Base-by-base conservation (phyloP, 2,888 invertebrate species). In the Caenorhabditis sp. region DNA sequence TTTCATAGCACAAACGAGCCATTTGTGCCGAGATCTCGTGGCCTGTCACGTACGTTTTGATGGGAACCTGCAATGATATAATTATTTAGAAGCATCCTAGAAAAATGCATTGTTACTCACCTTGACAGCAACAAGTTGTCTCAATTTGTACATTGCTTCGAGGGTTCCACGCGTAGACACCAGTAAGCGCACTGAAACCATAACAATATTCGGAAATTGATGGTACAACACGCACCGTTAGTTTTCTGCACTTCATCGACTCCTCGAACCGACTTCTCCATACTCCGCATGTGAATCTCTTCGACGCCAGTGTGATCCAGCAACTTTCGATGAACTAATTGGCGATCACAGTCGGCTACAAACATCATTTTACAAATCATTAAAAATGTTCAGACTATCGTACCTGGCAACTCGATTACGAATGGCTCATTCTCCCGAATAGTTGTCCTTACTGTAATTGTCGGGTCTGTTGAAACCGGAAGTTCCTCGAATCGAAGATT, bases 401-500 rank as follows among this genome's bases (percentile, higher is more conserved):
- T n/a, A 76, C 83, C 65, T 37, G 86, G 86, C 37, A 86, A 53
- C 47, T 86, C 84, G 18, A 86, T 83, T 24, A 79, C 68, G 44
- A 86, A 85, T 32, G 86, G 83, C 51, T 84, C 83, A 26, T 76
- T 72, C 56, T 86, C 86, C n/a, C 85, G 44, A 18, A 83, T 80
- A 32, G 78, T 71, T 15, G 76, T 50, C 26, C 67, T 20, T 8
- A 68, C 58, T 1, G 79, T 70, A 22, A 72, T 60, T n/a, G 70
- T 62, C 15, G 78, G 72, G 44, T 85, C 83, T 0, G 80, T 80
- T 4, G 76, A 71, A 13, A 86, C 64, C 2, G 85, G 86, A 22
- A 86, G 78, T 44, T 86, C 86, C 51, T 86, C 86, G 67, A 86
- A 84, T 15, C 86, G 80, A 15, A 85, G 58, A 55, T 85, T 85